These are phyloP conservation scores for Sialis lutaria DNA, from an alignment of 2,888 invertebrate species.

Conservation along the genomic window DNA sequence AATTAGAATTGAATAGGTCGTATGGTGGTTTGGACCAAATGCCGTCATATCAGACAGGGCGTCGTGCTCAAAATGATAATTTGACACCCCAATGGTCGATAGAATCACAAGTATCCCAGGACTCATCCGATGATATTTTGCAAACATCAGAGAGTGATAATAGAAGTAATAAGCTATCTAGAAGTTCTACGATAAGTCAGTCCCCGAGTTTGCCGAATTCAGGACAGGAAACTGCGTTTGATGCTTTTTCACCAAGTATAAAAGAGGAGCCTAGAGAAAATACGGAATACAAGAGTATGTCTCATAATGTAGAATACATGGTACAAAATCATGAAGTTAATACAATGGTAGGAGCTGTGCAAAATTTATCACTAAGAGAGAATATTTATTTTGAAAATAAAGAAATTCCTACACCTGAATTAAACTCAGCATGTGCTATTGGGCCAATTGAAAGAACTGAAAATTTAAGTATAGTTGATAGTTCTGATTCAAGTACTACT, in stretches of 20 bases:
- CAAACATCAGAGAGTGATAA: conserved; percentile 43
- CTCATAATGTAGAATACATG: neutral
- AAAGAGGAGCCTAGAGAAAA: neutral
- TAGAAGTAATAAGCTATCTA: conserved; percentile 37
- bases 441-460: neutral
- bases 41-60: conserved; percentile 7
- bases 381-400: conserved; percentile 17
- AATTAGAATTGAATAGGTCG: neutral
- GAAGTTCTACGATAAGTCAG: conserved; percentile 26
- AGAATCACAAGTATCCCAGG: conserved; percentile 46
- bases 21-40: conserved; percentile 7
- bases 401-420: conserved; percentile 16
- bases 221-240: conserved; percentile 3
- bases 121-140: conserved; percentile 41
- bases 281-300: neutral
- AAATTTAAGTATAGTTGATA: conserved; percentile 3
- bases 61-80: conserved; percentile 19
- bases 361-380: conserved; percentile 5
- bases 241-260: neutral
- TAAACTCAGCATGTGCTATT: neutral
- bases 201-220: conserved; percentile 16
- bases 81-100: conserved; percentile 44
- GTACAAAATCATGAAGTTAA: conserved; percentile 8
- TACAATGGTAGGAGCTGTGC: conserved; percentile 5
- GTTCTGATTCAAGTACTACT: conserved; percentile 8